Base-by-base conservation (phyloP, 2,797 vertebrate species). In the Pipistrellus pipistrellus region DNA sequence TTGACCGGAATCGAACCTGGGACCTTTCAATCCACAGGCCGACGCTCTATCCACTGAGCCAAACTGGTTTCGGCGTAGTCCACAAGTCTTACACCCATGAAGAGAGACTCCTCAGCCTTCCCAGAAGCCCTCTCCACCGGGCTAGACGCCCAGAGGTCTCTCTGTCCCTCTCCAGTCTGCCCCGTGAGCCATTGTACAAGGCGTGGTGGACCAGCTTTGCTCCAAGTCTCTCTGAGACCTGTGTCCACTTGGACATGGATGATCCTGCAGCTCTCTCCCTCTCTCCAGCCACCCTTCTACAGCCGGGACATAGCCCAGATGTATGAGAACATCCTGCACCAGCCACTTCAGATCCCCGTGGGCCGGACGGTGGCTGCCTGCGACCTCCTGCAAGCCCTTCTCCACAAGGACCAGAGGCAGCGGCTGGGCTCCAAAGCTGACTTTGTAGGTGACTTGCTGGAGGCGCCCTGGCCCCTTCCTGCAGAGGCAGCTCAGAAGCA, bases 271-370 rank as follows among this genome's bases (percentile, higher is more conserved):
- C 73, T 62, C 55, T 93, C 77, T 75, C 62, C 15, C 75, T 90
- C 57, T 82, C 51, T 97, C 90, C 93, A 99, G 99, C 99, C 99
- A 46, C 99, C 99, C 30, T 99, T 99, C 98, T 99, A 99, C 98
- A 99, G 98, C 95, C 98, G 97, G 25, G 99, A 99, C 8, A 98
- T 99, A 3, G 98, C 98, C 85, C 99, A 99, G 98, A 99, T 99
- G 99, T 99, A 99, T 2, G 99, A 99, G 6, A 99, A 99, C 80
- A 99, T 99, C 97, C 98, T 99, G 71, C 98, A 99, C 97, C 99
- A 99, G 96, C 98, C 99, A 0, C 98, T 99, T 21, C 98, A 98
- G 27, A 98, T 99, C 94, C 99, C 99, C 0, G 98, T 98, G 13
- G 99, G 98, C 85, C 99, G 99, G 97, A 99, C 99, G 0, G 99